Conservation (phyloP, 2,888 invertebrate species). For the Heliconius sara region DNA sequence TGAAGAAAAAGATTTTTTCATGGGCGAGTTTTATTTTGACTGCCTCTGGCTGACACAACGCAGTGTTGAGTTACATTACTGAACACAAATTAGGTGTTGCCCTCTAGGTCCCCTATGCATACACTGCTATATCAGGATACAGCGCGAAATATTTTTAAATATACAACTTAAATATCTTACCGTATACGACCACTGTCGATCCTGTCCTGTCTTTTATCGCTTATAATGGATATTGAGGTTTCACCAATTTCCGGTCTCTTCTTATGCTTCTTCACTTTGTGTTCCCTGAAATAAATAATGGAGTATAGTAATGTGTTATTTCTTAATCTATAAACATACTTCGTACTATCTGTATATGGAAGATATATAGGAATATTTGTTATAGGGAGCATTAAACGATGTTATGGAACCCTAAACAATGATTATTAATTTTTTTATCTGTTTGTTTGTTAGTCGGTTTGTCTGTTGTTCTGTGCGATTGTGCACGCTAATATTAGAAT, state of each 20-base stretch:
- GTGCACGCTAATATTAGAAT: too few species aligned
- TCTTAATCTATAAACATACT: neutral
- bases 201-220: constrained; percentile 67
- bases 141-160: neutral
- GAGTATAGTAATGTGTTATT: neutral
- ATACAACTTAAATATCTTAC: constrained; percentile 53
- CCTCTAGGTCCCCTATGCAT: neutral
- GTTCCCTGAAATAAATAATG: constrained; percentile 58
- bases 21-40: too few species aligned
- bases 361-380: too few species aligned
- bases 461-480: too few species aligned
- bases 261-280: constrained; percentile 68
- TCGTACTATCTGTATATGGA: too few species aligned
- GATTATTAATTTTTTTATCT: too few species aligned
- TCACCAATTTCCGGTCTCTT: constrained; percentile 66
- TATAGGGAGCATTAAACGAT: too few species aligned
- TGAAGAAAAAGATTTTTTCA: too few species aligned
- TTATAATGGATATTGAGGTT: constrained; percentile 74
- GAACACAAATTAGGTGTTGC: neutral
- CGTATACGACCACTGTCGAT: constrained; percentile 68
- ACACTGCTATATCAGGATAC: neutral
- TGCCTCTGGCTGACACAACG: too few species aligned
- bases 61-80: neutral
- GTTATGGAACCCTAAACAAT: too few species aligned
- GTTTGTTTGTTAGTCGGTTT: too few species aligned